phyloP scores from a whole-genome alignment of 2,797 vertebrate genomes.

The Pelochelys cantorii region DNA sequence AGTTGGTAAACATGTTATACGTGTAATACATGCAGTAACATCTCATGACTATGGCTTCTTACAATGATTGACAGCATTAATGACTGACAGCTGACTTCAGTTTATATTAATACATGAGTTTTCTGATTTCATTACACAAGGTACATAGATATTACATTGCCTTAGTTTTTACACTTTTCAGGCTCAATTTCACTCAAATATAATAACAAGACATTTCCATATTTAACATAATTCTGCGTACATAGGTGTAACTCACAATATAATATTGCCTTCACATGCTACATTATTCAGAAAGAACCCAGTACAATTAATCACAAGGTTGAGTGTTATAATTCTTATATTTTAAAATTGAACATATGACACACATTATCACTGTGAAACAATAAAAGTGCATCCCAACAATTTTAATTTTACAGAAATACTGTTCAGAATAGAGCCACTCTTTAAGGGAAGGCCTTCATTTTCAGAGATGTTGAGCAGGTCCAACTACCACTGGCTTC shows the following conservation, averaged over 20 bases:
- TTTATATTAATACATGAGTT: too few relatives aligned
- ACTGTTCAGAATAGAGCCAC: background rate
- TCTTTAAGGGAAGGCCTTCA: background rate
- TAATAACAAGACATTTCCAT: too few relatives aligned
- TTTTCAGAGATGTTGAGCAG: background rate
- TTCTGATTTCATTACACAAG: too few relatives aligned
- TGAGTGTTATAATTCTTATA: background rate
- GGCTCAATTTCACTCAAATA: too few relatives aligned
- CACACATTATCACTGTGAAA: background rate
- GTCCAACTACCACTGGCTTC: background rate
- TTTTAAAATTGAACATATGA: background rate
- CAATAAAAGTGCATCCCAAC: background rate
- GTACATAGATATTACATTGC: too few relatives aligned
- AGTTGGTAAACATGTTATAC: too few relatives aligned
- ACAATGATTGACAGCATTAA: too few relatives aligned
- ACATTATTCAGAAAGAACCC: background rate
- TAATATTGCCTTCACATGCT: background rate
- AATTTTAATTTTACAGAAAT: background rate
- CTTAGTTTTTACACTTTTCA: too few relatives aligned
- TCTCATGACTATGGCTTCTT: too few relatives aligned
- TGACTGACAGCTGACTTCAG: too few relatives aligned
- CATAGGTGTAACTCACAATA: background rate
- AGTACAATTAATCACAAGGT: background rate
- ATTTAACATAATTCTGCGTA: too few relatives aligned
- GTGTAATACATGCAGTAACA: too few relatives aligned